A percentile compares a stretch with the other conserved stretches of the same genome.
phyloP scores from a whole-genome alignment of 2,888 invertebrate genomes.

The Asteroscopus sphinx region DNA sequence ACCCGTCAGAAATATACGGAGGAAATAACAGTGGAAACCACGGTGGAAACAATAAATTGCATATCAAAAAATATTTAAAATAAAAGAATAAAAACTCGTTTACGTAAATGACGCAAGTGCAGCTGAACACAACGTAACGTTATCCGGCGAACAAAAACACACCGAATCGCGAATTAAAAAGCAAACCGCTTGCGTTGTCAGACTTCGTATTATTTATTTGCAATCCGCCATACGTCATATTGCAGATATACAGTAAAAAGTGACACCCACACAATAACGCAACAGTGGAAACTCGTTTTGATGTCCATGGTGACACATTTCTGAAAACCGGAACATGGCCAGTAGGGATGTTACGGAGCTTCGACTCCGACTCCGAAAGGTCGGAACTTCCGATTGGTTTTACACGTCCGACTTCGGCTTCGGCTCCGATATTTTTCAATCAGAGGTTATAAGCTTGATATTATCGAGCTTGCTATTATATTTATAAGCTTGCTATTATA shows the following conservation, averaged over 20 bases:
- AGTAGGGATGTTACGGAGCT: slow-evolving; percentile 64
- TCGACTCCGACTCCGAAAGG: too few relatives aligned
- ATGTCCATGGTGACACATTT: slow-evolving; percentile 63
- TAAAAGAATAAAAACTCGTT: slow-evolving; percentile 70
- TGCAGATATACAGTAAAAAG: slow-evolving; percentile 66
- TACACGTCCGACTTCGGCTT: too few relatives aligned
- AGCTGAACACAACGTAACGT: slow-evolving; percentile 62
- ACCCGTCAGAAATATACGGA: slow-evolving; percentile 46
- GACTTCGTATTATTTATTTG: slow-evolving; percentile 73
- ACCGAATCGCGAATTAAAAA: slow-evolving; percentile 66
- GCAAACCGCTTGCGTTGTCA: slow-evolving; percentile 59
- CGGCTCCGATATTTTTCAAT: too few relatives aligned
- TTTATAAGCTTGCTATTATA: too few relatives aligned
- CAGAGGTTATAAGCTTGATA: too few relatives aligned
- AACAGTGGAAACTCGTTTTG: slow-evolving; percentile 62
- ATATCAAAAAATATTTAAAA: slow-evolving; percentile 53
- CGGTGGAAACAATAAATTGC: slow-evolving; percentile 39
- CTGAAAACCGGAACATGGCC: slow-evolving; percentile 59
- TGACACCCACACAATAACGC: slow-evolving; percentile 63
- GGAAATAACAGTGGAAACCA: slow-evolving; percentile 3
- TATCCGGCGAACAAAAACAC: slow-evolving; percentile 67
- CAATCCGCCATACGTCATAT: slow-evolving; percentile 73
- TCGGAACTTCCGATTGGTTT: too few relatives aligned
- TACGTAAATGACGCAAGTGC: slow-evolving; percentile 67
- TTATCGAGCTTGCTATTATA: too few relatives aligned